Conservation (phyloP, 2,888 invertebrate species). For the Pseudolycoriella hygida region DNA sequence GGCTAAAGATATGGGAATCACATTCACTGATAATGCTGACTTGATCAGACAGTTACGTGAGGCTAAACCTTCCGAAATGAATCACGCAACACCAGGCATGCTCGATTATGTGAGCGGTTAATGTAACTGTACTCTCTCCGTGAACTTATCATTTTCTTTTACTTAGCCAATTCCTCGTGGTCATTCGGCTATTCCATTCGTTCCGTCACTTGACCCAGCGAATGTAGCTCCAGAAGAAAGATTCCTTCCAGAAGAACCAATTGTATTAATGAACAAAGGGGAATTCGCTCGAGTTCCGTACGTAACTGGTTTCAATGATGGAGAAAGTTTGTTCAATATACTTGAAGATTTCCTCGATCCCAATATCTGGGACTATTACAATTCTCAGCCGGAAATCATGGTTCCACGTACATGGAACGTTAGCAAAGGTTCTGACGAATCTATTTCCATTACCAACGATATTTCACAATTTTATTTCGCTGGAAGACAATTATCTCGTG, state of each 20-base stretch:
- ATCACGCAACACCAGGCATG: slow-evolving; percentile 2
- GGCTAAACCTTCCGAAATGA: not conserved
- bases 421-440: slow-evolving; percentile 2
- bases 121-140: no score
- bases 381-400: slow-evolving; percentile 7
- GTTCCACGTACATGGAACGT: slow-evolving; percentile 7
- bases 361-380: slow-evolving; percentile 1
- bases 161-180: slow-evolving; percentile 8
- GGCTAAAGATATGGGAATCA: slow-evolving; percentile 41
- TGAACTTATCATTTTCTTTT: not conserved
- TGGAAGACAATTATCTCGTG: slow-evolving; percentile 4
- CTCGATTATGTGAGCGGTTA: not conserved
- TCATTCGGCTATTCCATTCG: slow-evolving; percentile 6
- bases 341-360: slow-evolving; percentile 6
- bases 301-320: slow-evolving; percentile 9
- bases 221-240: slow-evolving; percentile 3
- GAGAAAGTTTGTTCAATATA: slow-evolving; percentile 8
- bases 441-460: slow-evolving; percentile 6
- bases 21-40: slow-evolving; percentile 25
- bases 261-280: slow-evolving; percentile 7
- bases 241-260: slow-evolving; percentile 8
- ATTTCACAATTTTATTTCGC: slow-evolving; percentile 8
- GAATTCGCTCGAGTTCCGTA: slow-evolving; percentile 9
- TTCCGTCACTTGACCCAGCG: slow-evolving; percentile 8
- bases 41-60: slow-evolving; percentile 6